Base-by-base conservation (phyloP, 2,888 invertebrate species). In the Nymphalis polychloros region DNA sequence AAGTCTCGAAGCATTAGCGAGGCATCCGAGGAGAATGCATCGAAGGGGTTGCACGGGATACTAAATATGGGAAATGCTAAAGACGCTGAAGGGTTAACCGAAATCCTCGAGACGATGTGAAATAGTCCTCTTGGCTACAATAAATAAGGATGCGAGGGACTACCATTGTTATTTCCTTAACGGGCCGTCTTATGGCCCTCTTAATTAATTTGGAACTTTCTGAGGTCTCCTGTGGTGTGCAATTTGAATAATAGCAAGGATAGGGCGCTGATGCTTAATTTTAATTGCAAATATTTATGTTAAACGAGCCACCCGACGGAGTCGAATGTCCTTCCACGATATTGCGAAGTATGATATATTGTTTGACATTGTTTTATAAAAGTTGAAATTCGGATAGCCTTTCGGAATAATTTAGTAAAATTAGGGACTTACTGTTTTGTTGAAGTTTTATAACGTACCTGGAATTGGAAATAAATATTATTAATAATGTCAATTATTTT, bases 181-280 rank as follows among this genome's bases (percentile, higher is more conserved):
- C 89, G 88, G 89, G 86, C 85, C 90, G 89, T 92, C 92, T 92
- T 92, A 92, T 90, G 88, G 81, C 89, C 85, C 89, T 90, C 91
- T 92, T 91, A 92, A 92, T 92, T 92, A 92, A 92, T 92, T 92
- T 92, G 90, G 88, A 92, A 92, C 90, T 92, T 92, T 91, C 90
- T 87, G 89, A 86, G 90, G 90, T 90, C 92, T 90, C 91, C 90
- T 84, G 90, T 88, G 90, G 91, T 87, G 88, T 80, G 79, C 90
- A 85, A 92, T 92, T 92, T 92, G 91, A 92, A 92, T 92, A 92
- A 92, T 91, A 88, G 88, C 90, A 77, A 69, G 81, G 89, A 91
- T 90, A 88, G 91, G 90, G 90, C 84, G 88, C 81, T 85, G 81
- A 79, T 80, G 86, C 85, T 86, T 90, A 88, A 92, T 92, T 92